Conservation (phyloP, 2,797 vertebrate genomes). For the Bovichtus variegatus region DNA sequence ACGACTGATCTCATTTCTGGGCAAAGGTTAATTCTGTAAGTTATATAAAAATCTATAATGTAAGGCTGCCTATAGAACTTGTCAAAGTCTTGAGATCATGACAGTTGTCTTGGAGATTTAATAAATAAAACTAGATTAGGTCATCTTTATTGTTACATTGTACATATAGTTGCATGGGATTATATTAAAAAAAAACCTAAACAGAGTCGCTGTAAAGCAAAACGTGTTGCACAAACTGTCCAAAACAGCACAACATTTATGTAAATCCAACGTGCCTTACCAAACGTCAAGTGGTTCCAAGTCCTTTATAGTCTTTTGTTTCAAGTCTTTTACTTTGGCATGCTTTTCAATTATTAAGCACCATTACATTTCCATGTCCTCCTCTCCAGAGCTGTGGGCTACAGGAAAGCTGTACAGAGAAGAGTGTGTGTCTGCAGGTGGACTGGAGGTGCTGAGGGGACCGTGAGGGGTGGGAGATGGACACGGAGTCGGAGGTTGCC, state of each 20-base stretch:
- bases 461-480: slow-evolving; percentile 65
- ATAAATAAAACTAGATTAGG: slow-evolving; percentile 8
- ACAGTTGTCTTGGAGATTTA: neutral
- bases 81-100: neutral
- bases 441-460: slow-evolving; percentile 49
- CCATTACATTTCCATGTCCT: slow-evolving; percentile 88
- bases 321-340: slow-evolving; percentile 52
- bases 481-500: slow-evolving; percentile 73
- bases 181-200: slow-evolving; percentile 16
- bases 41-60: slow-evolving; percentile 29
- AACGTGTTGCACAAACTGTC: slow-evolving; percentile 39
- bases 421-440: slow-evolving; percentile 56
- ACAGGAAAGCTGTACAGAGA: slow-evolving; percentile 69
- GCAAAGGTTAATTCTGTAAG: slow-evolving; percentile 12
- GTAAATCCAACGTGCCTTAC: slow-evolving; percentile 7
- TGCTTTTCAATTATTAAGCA: slow-evolving; percentile 19
- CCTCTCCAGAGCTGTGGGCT: slow-evolving; percentile 75
- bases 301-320: slow-evolving; percentile 15
- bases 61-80: slow-evolving; percentile 32
- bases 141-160: slow-evolving; percentile 7
- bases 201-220: slow-evolving; percentile 36
- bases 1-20: slow-evolving; percentile 25
- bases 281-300: slow-evolving; percentile 33
- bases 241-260: slow-evolving; percentile 36
- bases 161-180: slow-evolving; percentile 3